Conservation (phyloP, 2,797 vertebrate species). For the Chelonia mydas region DNA sequence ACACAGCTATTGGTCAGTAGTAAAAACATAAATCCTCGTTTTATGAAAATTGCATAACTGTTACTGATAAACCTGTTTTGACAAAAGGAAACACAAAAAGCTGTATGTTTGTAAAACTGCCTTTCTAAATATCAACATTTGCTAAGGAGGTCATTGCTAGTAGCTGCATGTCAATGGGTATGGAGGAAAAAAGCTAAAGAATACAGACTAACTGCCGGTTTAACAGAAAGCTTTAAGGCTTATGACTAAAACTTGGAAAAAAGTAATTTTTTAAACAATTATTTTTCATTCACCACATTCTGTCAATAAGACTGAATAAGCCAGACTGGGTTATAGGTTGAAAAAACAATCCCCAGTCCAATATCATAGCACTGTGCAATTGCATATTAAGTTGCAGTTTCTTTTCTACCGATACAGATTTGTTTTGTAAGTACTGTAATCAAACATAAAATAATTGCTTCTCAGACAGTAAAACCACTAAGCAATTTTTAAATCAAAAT, state of each 20-base stretch:
- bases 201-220: background rate
- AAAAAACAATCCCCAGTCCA: background rate
- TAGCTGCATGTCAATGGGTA: background rate
- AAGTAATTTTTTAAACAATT: background rate
- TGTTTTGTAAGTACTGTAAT: background rate
- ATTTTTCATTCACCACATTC: background rate
- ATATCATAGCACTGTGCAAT: background rate
- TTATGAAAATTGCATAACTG: background rate
- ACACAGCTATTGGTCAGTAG: background rate
- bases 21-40: background rate
- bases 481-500: background rate
- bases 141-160: background rate
- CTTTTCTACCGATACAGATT: background rate
- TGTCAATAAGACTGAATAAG: background rate
- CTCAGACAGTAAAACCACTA: background rate
- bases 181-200: background rate
- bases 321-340: background rate
- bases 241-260: background rate
- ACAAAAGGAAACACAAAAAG: background rate
- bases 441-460: background rate
- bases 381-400: background rate
- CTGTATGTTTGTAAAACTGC: slow-evolving; percentile 18
- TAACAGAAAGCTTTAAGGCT: slow-evolving; percentile 9
- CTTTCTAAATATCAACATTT: slow-evolving; percentile 20
- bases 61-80: slow-evolving; percentile 26